Base-by-base conservation (phyloP, 2,888 invertebrate genomes). In the Ornithoptera alexandrae region DNA sequence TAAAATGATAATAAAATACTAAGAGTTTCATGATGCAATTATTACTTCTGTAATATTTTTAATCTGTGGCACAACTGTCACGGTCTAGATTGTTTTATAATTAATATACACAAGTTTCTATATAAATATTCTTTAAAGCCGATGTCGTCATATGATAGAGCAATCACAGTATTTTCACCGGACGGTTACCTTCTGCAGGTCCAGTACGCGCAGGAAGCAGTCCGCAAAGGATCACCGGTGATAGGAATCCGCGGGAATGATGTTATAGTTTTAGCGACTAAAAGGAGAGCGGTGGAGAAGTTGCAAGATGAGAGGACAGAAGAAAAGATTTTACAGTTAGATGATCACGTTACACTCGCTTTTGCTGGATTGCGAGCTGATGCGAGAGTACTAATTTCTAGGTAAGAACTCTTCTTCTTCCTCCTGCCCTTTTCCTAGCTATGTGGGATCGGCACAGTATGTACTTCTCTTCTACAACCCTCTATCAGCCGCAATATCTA, bases 151-250 rank as follows among this genome's bases (percentile, higher is more conserved):
- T 99, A 99, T 91, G 99, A 99, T 91, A 94, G 99, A 86, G 99
- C 99, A 73, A 98, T 99, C 76, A 99, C 99, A 67, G 99, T 99
- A 72, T 99, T 99, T 89, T 99, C 99, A 0, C 99, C 99, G 0
- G 99, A 99, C 88, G 99, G 99, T 0, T 98, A 99, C 93, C 93
- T 99, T 70, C 95, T 99, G 73, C 99, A 99, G 93, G 74, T 76
- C 4, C 98, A 99, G 93, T 99, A 99, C 89, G 99, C 99, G 8
- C 98, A 99, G 87, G 99, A 99, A 93, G 99, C 99, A 24, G 99
- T 99, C 12, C 95, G 97, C 75, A 98, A 97, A 86, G 99, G 99
- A 65, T 82, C 81, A 58, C 83, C 85, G 62, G 84, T 98, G 96
- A 97, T 99, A 71, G 99, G 98, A 60, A 96, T 99, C 3, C 93